These are phyloP conservation scores for Haliaeetus leucogaster DNA, from an alignment of 2,113 vertebrate species.

Conservation along the genomic window DNA sequence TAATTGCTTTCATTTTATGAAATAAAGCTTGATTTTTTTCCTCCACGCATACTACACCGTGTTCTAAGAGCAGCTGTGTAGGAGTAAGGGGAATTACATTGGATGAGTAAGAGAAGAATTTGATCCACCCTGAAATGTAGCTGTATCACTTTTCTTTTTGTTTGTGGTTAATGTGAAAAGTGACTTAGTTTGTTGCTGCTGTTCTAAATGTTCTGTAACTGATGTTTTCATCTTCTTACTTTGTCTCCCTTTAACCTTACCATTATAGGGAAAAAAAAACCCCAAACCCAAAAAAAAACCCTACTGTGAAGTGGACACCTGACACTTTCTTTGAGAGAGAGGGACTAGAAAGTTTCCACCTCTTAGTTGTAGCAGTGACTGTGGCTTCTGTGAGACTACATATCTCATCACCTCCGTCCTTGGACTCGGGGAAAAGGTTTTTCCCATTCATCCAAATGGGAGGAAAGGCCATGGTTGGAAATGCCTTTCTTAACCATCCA, in stretches of 20 bases:
- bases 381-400: neutral
- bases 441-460: neutral
- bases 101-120: conserved; percentile 13
- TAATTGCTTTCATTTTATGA: conserved; percentile 7
- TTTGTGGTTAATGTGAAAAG: conserved; percentile 1
- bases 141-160: conserved; percentile 23
- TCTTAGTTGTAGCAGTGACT: neutral
- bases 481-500: neutral
- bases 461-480: neutral
- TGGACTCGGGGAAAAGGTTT: neutral
- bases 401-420: neutral
- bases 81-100: neutral
- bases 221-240: neutral
- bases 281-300: no score
- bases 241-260: neutral
- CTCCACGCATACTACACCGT: accelerated
- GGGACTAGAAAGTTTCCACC: neutral
- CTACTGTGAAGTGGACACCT: neutral
- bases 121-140: neutral
- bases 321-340: neutral
- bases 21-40: neutral
- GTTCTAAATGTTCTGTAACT: conserved; percentile 17
- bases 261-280: neutral
- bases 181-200: conserved; percentile 17
- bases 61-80: neutral